phyloP scores from a whole-genome alignment of 2,797 vertebrate species.

The Poeciliopsis gracilis region DNA sequence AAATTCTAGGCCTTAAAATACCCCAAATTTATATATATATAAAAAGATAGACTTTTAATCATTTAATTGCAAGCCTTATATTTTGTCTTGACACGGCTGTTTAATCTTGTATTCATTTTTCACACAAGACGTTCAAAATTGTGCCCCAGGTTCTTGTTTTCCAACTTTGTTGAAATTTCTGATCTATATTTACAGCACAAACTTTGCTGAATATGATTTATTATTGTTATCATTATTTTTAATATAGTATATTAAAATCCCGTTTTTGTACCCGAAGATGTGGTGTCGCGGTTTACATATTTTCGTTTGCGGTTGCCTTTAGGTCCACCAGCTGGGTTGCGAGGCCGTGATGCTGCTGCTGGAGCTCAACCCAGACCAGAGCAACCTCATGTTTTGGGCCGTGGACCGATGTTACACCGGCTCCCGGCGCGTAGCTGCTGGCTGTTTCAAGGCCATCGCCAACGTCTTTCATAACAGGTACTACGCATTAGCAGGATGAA shows the following conservation, averaged over 20 bases:
- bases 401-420: slow-evolving; percentile 98
- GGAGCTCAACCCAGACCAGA: slow-evolving; percentile 98
- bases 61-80: too few species aligned
- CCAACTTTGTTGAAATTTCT: not conserved
- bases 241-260: not conserved
- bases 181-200: not conserved
- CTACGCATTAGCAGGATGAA: not conserved
- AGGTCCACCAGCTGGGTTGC: slow-evolving; percentile 98
- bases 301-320: slow-evolving; percentile 3
- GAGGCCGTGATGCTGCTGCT: slow-evolving; percentile 96
- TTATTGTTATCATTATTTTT: too few species aligned
- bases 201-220: not conserved
- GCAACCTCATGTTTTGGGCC: slow-evolving; percentile 98
- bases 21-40: too few species aligned
- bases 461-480: slow-evolving; percentile 98
- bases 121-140: not conserved
- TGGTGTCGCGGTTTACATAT: not conserved
- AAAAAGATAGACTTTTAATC: too few species aligned
- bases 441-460: slow-evolving; percentile 97
- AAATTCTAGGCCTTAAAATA: too few species aligned
- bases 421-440: slow-evolving; percentile 91
- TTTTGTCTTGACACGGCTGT: too few species aligned
- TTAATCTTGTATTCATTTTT: too few species aligned
- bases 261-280: not conserved
- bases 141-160: not conserved